Conservation (phyloP, 2,888 invertebrate genomes). For the Morinoia aosen region DNA sequence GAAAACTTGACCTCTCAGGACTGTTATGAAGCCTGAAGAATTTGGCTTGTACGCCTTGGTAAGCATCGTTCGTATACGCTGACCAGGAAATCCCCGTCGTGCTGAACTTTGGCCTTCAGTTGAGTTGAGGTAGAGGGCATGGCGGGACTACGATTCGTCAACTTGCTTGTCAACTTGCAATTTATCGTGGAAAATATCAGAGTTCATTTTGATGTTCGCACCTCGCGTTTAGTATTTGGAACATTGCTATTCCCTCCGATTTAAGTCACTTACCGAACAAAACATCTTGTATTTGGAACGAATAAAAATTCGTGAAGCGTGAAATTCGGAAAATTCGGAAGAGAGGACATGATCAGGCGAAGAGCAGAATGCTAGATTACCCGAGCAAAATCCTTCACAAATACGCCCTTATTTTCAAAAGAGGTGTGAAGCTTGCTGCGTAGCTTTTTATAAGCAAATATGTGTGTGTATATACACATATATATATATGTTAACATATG, state of each 20-base stretch:
- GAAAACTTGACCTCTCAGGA: background rate
- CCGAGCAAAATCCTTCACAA: background rate
- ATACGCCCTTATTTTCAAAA: background rate
- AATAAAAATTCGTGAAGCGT: background rate
- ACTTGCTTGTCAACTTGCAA: background rate
- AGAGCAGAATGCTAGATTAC: background rate
- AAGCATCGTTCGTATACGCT: background rate
- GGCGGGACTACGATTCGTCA: background rate
- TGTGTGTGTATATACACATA: background rate
- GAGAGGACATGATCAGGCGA: background rate
- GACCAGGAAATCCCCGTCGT: background rate
- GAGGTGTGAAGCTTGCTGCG: background rate
- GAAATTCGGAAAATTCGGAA: background rate
- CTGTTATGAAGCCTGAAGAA: background rate
- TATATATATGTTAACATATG: background rate
- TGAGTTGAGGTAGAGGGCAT: background rate
- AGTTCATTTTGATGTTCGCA: background rate
- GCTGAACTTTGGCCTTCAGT: background rate
- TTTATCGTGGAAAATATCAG: background rate
- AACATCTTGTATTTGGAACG: background rate
- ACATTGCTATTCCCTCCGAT: no score
- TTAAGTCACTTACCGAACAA: no score
- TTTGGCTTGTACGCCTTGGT: background rate
- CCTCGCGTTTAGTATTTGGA: background rate
- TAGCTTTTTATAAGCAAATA: background rate